Evolutionary conservation across 2,797 vertebrate genomes (phyloP).

Genomic region (Acanthurus tractus): DNA sequence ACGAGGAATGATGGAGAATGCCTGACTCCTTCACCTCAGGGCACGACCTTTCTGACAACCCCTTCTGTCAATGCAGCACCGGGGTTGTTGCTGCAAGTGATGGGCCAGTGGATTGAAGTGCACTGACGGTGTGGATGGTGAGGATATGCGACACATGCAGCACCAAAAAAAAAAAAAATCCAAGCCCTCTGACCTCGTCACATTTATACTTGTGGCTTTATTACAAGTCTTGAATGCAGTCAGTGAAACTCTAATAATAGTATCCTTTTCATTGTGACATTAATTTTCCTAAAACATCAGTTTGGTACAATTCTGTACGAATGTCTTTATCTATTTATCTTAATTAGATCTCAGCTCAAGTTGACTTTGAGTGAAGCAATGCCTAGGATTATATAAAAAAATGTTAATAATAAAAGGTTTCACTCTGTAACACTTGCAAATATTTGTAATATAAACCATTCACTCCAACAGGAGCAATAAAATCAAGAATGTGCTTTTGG

Average conservation of each 20-base stretch:
- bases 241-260: background rate
- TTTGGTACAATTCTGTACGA: background rate
- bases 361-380: background rate
- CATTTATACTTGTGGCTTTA: constrained; percentile 11
- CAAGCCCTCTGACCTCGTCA: constrained; percentile 22
- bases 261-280: background rate
- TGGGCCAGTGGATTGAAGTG: constrained; percentile 40
- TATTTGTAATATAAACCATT: background rate
- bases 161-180: background rate
- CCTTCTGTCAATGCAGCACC: constrained; percentile 54
- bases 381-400: background rate
- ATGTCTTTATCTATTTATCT: too few relatives aligned
- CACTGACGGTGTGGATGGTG: constrained; percentile 26
- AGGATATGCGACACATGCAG: background rate
- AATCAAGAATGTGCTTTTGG: constrained; percentile 11
- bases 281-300: background rate
- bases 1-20: constrained; percentile 47
- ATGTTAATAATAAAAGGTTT: background rate
- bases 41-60: constrained; percentile 73
- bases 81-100: constrained; percentile 44
- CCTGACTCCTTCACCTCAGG: constrained; percentile 51
- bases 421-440: background rate
- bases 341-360: background rate
- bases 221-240: constrained; percentile 12
- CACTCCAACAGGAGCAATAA: background rate